phyloP scores from a whole-genome alignment of 2,113 vertebrate species.

The Heterotilapia buettikoferi region DNA sequence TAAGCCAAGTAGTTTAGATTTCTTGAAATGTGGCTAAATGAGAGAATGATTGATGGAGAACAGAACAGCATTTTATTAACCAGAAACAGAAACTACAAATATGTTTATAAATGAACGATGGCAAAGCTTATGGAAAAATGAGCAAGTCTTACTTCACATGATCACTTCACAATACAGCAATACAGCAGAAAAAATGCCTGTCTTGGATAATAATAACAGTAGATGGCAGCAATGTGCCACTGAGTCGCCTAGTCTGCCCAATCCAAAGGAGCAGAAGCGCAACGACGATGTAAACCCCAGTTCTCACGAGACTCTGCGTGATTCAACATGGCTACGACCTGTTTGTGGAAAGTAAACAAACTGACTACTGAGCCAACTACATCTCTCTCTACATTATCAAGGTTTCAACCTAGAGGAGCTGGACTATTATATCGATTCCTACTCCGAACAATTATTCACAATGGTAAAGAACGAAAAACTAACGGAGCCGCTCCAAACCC shows the following conservation, averaged over 20 bases:
- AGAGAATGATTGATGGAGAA: background rate
- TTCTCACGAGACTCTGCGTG: background rate
- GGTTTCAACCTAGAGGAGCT: background rate
- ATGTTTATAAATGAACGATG: background rate
- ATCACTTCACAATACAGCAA: background rate
- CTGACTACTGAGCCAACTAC: background rate
- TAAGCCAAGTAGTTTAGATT: accelerated
- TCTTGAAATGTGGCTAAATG: background rate
- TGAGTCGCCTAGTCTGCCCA: background rate
- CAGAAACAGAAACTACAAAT: background rate
- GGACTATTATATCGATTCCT: background rate
- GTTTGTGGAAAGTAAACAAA: background rate
- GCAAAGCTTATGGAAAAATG: background rate
- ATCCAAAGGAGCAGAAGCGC: background rate
- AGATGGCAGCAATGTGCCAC: background rate
- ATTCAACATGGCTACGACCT: background rate
- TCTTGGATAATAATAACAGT: background rate
- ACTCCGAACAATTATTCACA: background rate
- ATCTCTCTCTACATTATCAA: background rate
- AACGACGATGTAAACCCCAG: background rate
- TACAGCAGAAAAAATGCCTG: background rate
- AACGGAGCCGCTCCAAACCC: background rate
- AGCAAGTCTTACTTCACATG: background rate
- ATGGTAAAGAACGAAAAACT: background rate
- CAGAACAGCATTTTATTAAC: background rate